phyloP scores from a whole-genome alignment of 1,140 invertebrate genomes.

The Brachionus manjavacas region DNA sequence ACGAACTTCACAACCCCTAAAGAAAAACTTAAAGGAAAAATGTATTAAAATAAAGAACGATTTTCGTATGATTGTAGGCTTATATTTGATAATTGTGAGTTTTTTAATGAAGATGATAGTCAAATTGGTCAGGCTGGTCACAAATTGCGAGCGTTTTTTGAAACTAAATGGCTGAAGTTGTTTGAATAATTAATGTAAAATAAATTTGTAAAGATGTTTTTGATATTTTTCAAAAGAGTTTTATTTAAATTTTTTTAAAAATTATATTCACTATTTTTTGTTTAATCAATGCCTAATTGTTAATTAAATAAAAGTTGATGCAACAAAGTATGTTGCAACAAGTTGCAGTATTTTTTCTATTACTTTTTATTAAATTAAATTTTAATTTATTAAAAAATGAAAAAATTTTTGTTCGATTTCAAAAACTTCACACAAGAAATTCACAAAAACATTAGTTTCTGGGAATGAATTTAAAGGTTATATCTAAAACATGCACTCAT shows the following conservation, averaged over 20 bases:
- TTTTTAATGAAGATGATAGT: constrained; percentile 94
- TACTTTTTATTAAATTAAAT: too few species aligned
- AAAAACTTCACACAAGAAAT: too few species aligned
- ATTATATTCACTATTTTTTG: not conserved
- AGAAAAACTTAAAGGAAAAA: constrained; percentile 67
- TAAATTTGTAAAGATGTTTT: not conserved
- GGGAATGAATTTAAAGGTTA: too few species aligned
- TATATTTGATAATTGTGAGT: constrained; percentile 93
- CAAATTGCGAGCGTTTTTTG: constrained; percentile 82
- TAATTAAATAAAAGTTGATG: too few species aligned
- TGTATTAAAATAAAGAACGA: constrained; percentile 71
- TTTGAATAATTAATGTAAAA: constrained; percentile 19
- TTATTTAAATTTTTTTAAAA: not conserved
- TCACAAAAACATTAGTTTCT: too few species aligned
- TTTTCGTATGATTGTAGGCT: constrained; percentile 81
- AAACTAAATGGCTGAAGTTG: constrained; percentile 51
- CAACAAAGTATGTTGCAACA: too few species aligned
- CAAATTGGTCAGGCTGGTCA: constrained; percentile 89
- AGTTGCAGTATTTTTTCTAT: too few species aligned
- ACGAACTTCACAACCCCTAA: too few species aligned
- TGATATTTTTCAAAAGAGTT: not conserved
- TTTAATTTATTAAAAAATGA: too few species aligned
- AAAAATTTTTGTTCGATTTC: too few species aligned
- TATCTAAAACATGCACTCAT: too few species aligned
- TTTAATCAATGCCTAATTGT: too few species aligned